A percentile compares a stretch with the other conserved stretches of the same genome.
These are phyloP conservation scores for Nebria salina DNA, from an alignment of 2,888 invertebrate genomes.

Conservation along the genomic window DNA sequence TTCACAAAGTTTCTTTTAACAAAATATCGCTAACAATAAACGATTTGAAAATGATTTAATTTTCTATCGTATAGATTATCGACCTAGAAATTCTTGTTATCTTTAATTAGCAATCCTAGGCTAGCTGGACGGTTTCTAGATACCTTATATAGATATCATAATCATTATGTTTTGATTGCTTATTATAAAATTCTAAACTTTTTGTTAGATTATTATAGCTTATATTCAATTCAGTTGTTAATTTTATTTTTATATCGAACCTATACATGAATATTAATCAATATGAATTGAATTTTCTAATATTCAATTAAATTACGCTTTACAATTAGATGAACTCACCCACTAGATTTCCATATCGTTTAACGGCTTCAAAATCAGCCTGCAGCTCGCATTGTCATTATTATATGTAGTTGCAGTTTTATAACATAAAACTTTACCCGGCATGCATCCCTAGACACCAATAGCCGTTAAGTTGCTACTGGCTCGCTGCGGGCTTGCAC, in stretches of 20 bases:
- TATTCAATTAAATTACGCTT: no score
- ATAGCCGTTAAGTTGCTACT: conserved; percentile 21
- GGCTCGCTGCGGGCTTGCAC: conserved; percentile 9
- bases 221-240: neutral
- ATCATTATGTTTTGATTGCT: neutral
- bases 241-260: neutral
- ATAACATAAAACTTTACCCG: neutral
- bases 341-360: no score
- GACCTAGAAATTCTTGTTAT: neutral
- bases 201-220: neutral
- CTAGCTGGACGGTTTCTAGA: neutral
- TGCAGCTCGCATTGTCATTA: conserved; percentile 5
- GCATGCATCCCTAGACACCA: conserved; percentile 17
- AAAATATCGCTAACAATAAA: neutral
- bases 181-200: neutral
- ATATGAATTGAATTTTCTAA: no score
- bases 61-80: neutral
- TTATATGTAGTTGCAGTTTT: conserved; percentile 9
- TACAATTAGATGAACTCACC: no score
- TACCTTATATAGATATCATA: neutral
- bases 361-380: neutral
- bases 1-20: neutral
- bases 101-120: neutral
- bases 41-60: neutral
- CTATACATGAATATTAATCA: no score